Evolutionary conservation across 1,140 invertebrate species (phyloP), one percentile per base, ranked within the genome.

Genomic region (Teleopsis dalmanni): DNA sequence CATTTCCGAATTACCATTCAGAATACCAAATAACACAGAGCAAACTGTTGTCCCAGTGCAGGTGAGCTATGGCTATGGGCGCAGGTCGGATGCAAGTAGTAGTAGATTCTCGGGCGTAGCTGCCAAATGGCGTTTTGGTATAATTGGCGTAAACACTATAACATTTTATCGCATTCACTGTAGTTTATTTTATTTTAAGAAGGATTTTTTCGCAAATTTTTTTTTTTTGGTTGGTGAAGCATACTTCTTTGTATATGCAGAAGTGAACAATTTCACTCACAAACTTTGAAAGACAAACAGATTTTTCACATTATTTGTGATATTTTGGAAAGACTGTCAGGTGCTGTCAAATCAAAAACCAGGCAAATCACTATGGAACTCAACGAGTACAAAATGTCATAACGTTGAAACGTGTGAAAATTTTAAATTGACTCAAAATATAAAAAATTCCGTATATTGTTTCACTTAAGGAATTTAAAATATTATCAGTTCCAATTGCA

Each of bases 371-470:
- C 5, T 36, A 25, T 25, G 16, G 9, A 25, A 33, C 11, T 10
- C 29, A 35, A 37, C 11, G 35, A 36, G 35, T n/a, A 47, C 21
- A 56, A 65, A 65, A 65, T 65, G 62, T 65, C 62, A 65, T 65
- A 65, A 65, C 62, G 62, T 60, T 65, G 60, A 65, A 65, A 65
- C 62, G 62, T 65, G 62, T 54, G 31, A 27, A 34, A 41, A 48
- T 18, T 48, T 31, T 13, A 16, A 40, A 48, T 31, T 27, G 41
- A n/a, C 14, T 5, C 1, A 9, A 16, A 29, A 13, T 23, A n/a
- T 7, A 25, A 29, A 31, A 13, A 31, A 29, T 5, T 1, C 19
- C 18, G 18, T 9, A 19, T 11, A 26, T 10, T 3, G 11, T 31
- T 43, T 13, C 27, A 31, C 16, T 29, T 29, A 9, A 11, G 19